A percentile compares a stretch with the other conserved stretches of the same genome.
phyloP scores from a whole-genome alignment of 2,888 invertebrate genomes.

The Agonopterix alstromeriana region DNA sequence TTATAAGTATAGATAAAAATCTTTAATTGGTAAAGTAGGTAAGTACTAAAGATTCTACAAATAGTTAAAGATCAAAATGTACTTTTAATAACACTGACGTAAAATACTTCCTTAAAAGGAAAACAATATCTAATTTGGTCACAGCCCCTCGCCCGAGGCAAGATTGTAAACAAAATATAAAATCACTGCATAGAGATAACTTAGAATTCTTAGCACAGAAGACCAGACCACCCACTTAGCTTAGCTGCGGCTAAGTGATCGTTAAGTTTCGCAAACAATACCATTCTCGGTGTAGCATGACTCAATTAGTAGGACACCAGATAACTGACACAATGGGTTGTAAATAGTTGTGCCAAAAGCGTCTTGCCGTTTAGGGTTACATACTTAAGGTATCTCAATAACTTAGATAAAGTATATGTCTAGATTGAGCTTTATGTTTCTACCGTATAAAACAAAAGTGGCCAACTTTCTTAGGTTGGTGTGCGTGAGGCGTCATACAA shows the following conservation, averaged over 20 bases:
- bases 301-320: constrained; percentile 65
- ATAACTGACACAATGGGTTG: constrained; percentile 57
- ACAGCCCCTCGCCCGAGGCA: constrained; percentile 1
- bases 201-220: constrained; percentile 11
- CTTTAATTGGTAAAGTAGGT: no score
- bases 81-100: no score
- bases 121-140: no score
- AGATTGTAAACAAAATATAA: constrained; percentile 11
- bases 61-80: no score
- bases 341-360: constrained; percentile 41
- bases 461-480: no score
- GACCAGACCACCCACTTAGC: constrained; percentile 54
- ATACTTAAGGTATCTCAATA: background rate
- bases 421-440: no score
- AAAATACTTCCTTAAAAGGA: no score
- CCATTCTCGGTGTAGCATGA: constrained; percentile 58
- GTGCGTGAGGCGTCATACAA: no score
- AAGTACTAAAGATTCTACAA: no score
- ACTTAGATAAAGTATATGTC: no score
- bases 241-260: constrained; percentile 41
- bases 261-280: constrained; percentile 70
- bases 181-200: constrained; percentile 10
- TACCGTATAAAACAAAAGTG: no score
- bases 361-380: constrained; percentile 5
- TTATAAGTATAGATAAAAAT: no score